phyloP scores from a whole-genome alignment of 1,140 invertebrate species.

The Octopus bimaculoides region DNA sequence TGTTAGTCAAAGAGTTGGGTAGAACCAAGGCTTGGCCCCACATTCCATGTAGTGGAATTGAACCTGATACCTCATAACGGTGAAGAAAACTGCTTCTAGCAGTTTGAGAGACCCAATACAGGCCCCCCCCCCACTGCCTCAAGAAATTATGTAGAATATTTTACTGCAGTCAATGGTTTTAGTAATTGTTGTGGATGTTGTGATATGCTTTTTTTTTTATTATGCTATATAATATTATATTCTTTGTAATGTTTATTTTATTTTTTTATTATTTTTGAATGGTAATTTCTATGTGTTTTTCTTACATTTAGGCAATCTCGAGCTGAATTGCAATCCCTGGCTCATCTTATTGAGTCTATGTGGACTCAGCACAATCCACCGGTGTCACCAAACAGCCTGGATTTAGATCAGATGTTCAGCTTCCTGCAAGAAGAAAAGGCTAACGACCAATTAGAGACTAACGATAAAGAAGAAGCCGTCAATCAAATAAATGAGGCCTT shows the following conservation, averaged over 20 bases:
- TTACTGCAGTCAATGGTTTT: no score
- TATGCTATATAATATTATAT: not conserved
- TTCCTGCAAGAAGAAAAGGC: slow-evolving; percentile 73
- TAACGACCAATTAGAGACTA: slow-evolving; percentile 21
- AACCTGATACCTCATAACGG: no score
- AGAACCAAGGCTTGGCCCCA: no score
- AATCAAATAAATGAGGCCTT: slow-evolving; percentile 27
- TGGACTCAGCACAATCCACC: slow-evolving; percentile 63
- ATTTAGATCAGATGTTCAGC: slow-evolving; percentile 89
- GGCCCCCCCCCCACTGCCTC: no score
- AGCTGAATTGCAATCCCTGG: slow-evolving; percentile 72
- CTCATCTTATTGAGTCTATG: slow-evolving; percentile 74
- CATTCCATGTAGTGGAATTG: no score
- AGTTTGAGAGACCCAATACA: no score
- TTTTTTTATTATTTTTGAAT: not conserved
- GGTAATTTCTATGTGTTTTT: not conserved
- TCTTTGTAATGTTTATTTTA: not conserved
- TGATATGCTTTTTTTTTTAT: not conserved
- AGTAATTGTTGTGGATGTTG: no score
- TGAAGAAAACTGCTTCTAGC: no score
- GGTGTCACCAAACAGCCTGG: slow-evolving; percentile 70
- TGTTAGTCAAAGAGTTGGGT: no score
- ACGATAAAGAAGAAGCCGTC: slow-evolving; percentile 27
- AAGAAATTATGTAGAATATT: no score
- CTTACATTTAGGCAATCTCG: slow-evolving; percentile 66